Evolutionary conservation across 2,888 invertebrate genomes (phyloP).

Genomic region (Philopedon plagiatum): DNA sequence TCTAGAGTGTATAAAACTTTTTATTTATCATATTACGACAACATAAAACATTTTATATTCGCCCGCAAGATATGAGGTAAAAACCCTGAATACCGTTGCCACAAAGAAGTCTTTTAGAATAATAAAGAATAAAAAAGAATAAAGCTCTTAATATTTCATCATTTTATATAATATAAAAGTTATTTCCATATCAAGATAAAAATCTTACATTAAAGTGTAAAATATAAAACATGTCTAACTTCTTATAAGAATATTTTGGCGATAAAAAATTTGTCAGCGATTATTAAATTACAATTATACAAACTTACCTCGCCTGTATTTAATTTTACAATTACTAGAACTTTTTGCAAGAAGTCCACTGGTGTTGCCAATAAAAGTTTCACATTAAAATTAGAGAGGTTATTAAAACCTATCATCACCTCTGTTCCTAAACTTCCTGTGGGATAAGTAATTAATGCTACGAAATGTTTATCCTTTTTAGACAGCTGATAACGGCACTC

Average conservation of each 20-base stretch:
- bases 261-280: no score
- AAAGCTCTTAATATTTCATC: background rate
- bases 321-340: constrained; percentile 77
- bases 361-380: constrained; percentile 83
- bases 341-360: constrained; percentile 77
- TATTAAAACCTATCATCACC: constrained; percentile 74
- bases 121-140: constrained; percentile 6
- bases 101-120: constrained; percentile 5
- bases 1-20: background rate
- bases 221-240: background rate
- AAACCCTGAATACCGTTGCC: background rate
- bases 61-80: constrained; percentile 2
- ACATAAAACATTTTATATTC: constrained; percentile 11
- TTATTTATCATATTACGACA: constrained; percentile 14
- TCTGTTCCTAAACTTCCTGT: constrained; percentile 81
- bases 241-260: no score
- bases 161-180: constrained; percentile 8
- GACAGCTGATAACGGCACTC: constrained; percentile 81
- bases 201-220: background rate
- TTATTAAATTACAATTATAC: background rate
- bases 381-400: constrained; percentile 80
- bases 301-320: constrained; percentile 74
- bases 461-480: constrained; percentile 79
- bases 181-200: background rate
- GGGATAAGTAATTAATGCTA: constrained; percentile 81